Percentiles rank a stretch among this genome's conserved stretches.
These are phyloP conservation scores for Anisognathus igniventris DNA, from an alignment of 2,797 vertebrate species.

Conservation along the genomic window DNA sequence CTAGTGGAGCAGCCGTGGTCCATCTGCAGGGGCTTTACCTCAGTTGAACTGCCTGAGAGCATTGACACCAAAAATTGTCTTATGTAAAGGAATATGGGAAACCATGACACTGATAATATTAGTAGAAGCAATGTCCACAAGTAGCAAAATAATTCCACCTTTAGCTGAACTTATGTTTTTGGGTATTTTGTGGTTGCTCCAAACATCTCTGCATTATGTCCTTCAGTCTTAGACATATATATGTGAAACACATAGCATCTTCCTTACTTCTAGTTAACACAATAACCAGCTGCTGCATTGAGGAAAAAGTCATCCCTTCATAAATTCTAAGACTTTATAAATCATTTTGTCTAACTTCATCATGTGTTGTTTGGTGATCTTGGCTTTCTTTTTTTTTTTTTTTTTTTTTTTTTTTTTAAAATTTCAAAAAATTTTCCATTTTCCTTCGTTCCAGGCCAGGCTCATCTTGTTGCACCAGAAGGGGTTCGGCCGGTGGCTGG, in stretches of 20 bases:
- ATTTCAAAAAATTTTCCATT: not conserved
- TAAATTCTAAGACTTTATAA: not conserved
- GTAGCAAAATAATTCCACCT: not conserved
- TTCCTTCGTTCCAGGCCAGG: not conserved
- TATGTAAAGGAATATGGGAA: not conserved
- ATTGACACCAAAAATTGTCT: too few species aligned
- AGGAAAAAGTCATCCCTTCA: not conserved
- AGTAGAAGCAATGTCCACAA: not conserved
- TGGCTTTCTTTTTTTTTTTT: accelerated
- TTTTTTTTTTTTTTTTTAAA: too few species aligned
- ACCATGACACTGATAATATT: accelerated
- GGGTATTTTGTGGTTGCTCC: not conserved
- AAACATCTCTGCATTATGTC: not conserved
- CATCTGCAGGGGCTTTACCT: not conserved
- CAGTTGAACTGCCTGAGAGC: accelerated
- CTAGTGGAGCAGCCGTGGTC: accelerated
- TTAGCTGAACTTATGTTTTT: not conserved
- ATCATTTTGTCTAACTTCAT: not conserved
- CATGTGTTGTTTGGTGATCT: too few species aligned
- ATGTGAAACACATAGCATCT: not conserved
- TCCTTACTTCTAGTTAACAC: not conserved
- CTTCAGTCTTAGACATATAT: accelerated
- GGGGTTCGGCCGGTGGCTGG: accelerated
- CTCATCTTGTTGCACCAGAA: accelerated
- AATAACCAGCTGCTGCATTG: not conserved